These are phyloP conservation scores for Macaca fascicularis DNA, from an alignment of 2,113 vertebrate species.

Conservation along the genomic window DNA sequence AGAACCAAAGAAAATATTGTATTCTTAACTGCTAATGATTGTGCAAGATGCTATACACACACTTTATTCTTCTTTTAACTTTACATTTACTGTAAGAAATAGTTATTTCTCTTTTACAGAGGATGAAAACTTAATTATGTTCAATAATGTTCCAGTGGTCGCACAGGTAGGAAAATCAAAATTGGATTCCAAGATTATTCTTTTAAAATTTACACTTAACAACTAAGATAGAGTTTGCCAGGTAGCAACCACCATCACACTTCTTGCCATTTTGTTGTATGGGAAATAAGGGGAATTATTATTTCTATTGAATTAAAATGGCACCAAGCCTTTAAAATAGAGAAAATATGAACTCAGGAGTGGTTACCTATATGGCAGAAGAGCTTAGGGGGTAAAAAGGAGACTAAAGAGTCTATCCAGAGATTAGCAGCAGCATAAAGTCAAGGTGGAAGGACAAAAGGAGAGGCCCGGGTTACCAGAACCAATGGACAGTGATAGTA, in stretches of 20 bases:
- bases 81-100: neutral
- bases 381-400: neutral
- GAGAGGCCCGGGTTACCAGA: neutral
- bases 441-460: neutral
- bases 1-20: neutral
- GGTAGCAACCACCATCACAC: neutral
- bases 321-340: neutral
- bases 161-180: neutral
- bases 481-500: neutral
- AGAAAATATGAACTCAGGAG: neutral
- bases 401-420: neutral
- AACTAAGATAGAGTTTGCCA: neutral
- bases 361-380: neutral
- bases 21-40: neutral
- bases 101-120: neutral
- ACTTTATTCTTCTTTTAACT: neutral
- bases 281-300: too few species aligned
- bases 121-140: neutral
- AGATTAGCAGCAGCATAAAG: neutral
- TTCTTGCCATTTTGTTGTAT: neutral
- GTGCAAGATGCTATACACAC: neutral
- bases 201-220: neutral
- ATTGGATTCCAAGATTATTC: neutral
- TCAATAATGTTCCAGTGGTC: neutral
- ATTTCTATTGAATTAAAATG: neutral